phyloP scores from a whole-genome alignment of 2,888 invertebrate species.

The Platycnemis pennipes region DNA sequence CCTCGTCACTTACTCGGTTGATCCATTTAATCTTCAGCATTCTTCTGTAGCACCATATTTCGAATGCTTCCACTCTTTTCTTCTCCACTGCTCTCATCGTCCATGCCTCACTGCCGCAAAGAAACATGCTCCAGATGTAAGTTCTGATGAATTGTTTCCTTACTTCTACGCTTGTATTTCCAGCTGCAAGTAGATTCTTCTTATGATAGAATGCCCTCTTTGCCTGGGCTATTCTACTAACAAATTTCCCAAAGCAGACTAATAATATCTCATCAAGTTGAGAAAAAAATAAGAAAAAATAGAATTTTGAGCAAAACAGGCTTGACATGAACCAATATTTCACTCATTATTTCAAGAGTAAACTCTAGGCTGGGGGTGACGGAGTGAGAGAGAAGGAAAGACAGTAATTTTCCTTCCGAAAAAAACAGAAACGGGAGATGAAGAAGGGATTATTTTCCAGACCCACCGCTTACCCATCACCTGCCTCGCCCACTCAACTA shows the following conservation, averaged over 20 bases:
- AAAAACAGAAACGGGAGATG: neutral
- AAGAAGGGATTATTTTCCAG: neutral
- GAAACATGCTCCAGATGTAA: too few species aligned
- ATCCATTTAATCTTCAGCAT: too few species aligned
- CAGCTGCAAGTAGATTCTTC: too few species aligned
- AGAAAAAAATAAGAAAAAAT: neutral
- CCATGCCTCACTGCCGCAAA: too few species aligned
- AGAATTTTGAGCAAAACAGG: neutral
- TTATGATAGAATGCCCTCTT: too few species aligned
- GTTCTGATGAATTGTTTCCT: too few species aligned
- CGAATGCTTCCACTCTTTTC: too few species aligned
- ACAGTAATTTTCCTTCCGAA: neutral
- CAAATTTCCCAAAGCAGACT: neutral
- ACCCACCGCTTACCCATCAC: neutral
- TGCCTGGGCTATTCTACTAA: too few species aligned
- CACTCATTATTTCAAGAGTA: neutral
- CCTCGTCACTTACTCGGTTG: too few species aligned
- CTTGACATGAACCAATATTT: neutral
- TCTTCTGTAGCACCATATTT: too few species aligned
- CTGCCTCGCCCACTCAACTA: slow-evolving; percentile 12
- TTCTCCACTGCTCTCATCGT: too few species aligned
- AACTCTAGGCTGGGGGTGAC: neutral
- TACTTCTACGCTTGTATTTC: too few species aligned
- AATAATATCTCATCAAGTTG: neutral
- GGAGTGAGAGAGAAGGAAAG: neutral